A percentile compares a stretch with the other conserved stretches of the same genome.
phyloP scores from a whole-genome alignment of 2,113 vertebrate genomes.

The Varanus salvator region DNA sequence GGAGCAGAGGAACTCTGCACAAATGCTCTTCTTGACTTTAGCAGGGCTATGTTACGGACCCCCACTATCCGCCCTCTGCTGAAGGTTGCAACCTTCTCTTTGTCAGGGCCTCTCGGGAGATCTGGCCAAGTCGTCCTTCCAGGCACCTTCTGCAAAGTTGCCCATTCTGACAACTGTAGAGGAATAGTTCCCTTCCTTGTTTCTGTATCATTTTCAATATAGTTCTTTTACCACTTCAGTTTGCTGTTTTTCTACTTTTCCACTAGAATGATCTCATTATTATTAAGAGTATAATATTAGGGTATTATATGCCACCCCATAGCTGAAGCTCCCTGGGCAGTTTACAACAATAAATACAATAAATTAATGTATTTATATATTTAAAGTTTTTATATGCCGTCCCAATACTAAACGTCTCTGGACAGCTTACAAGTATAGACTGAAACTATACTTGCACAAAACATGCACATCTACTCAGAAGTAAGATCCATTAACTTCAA shows the following conservation, averaged over 20 bases:
- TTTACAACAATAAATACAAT: no score
- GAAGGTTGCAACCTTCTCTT: neutral
- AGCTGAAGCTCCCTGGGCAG: no score
- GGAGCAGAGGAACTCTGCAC: neutral
- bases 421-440: neutral
- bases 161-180: neutral
- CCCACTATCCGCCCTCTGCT: neutral
- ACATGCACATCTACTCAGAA: neutral
- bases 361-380: no score
- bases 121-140: fast-evolving
- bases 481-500: neutral
- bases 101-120: fast-evolving
- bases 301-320: no score
- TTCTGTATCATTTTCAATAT: neutral
- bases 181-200: neutral
- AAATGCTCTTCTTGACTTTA: neutral
- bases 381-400: no score
- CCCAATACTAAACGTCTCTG: no score
- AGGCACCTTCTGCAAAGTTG: neutral
- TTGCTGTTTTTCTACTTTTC: neutral
- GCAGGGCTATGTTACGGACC: neutral
- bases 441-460: neutral
- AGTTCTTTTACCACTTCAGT: neutral
- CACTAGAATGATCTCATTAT: slow-evolving; percentile 7
- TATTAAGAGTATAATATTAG: no score